Evolutionary conservation across 2,888 invertebrate genomes (phyloP), one percentile per base, ranked within the genome.

Genomic region (Hirtodrosophila confusa): DNA sequence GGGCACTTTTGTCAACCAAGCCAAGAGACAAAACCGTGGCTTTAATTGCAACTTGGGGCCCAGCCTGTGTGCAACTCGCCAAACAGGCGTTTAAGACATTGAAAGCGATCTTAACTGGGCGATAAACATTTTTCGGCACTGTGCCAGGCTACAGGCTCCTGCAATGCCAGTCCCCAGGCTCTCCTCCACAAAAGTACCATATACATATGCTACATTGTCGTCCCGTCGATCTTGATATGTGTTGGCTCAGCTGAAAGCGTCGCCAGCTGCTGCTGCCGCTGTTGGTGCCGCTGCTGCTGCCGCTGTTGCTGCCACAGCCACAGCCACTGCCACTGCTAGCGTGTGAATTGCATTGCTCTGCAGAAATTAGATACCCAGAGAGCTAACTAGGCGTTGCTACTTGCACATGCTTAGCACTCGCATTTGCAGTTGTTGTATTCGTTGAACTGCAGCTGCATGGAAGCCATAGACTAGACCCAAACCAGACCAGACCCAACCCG

Each of bases 1-100:
- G 87, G 87, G 72, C 74, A 70, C 80, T 80, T 88, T 82, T 80
- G 85, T 79, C 83, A 79, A 72, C 70, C 67, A 44, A 39, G 33
- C 24, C 11, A 36, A 10, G 36, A 36, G 27, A 40, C 41, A 31
- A n/a, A 35, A 24, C 57, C 66, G 62, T 61, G 60, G 66, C 74
- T 77, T 77, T 77, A 76, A 77, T 76, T 76, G 76, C 76, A 65
- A 50, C 62, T 62, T 5, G 3, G 51, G 50, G 44, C 40, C 31
- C 8, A 29, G 11, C n/a, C 37, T 48, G 9, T 8, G 29, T 17
- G 17, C 17, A 17, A 17, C 17, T 17, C 17, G 17, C 17, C 11
- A 54, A 24, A 27, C 40, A 54, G 48, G 40, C 60, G 44, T 48
- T 48, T 39, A 44, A 56, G 61, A 54, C 70, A 57, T 71, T 63